Base-by-base conservation (phyloP, 2,888 invertebrate genomes). In the Agrotis clavis region DNA sequence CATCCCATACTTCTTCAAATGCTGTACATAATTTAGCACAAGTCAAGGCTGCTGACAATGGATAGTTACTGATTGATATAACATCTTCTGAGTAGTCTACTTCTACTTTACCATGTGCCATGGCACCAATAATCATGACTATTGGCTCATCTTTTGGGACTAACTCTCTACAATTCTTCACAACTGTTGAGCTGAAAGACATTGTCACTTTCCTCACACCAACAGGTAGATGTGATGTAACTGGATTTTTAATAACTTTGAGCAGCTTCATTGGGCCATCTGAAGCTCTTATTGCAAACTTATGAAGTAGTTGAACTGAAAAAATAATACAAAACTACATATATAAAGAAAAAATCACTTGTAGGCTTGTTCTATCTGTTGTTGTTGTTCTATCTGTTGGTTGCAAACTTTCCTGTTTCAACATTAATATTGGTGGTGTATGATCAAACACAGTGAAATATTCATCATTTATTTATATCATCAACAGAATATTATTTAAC, bases 201-300 rank as follows among this genome's bases (percentile, higher is more conserved):
- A 98, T 99, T 0, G 98, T 97, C 67, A 99, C 96, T 94, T 99
- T 99, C 81, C 97, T 97, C 77, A 99, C 98, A 35, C 99, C 99
- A 21, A 99, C 98, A 0, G 99, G 99, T 64, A 99, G 96, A 95
- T 99, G 99, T 90, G 98, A 97, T 9, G 98, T 98, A 0, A 99
- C 97, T 0, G 99, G 99, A 95, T 99, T 99, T 92, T 99, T 99
- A 63, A 99, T 99, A 5, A 99, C 99, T 97, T 99, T 99, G 83
- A 99, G 95, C 60, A 99, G 93, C 91, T 99, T 99, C 94, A 98
- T 97, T 0, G 98, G 98, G 0, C 98, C 98, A 90, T 99, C 98
- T 67, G 98, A 98, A 50, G 99, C 99, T 90, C 99, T 97, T 54
- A 99, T 98, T 67, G 98, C 97, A 92, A 99, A 98, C 92, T 99